Base-by-base conservation (phyloP, 2,888 invertebrate genomes). In the Drosophila diplacantha region DNA sequence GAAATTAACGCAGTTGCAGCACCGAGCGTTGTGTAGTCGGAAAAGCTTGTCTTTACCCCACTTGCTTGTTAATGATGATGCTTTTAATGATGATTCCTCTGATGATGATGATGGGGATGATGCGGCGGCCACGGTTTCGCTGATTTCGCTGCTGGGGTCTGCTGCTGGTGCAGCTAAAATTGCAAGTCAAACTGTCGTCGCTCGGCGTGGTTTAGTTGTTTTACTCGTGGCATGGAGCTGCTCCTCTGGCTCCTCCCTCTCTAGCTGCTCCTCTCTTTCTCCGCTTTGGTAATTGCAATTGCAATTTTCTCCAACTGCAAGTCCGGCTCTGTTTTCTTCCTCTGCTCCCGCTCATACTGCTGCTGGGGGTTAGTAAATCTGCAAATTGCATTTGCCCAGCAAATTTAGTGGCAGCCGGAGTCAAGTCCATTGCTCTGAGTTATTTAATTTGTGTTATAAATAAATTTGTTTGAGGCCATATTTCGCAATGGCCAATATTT, bases 371-470 rank as follows among this genome's bases (percentile, higher is more conserved):
- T 61, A 61, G 47, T 61, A 72, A 76, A 73, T 71, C 78, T 59
- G 74, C 72, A 81, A 79, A 81, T 80, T 80, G 80, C 82, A 72
- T 70, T 73, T 58, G 70, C 39, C 31, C 26, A 72, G 68, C 53
- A 66, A 71, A 65, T 73, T 72, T 73, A 71, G 70, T 77, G 66
- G 75, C 62, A 58, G 38, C 71, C 64, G 37, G 54, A 58, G 54
- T 68, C 59, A 50, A 35, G 63, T 69, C 68, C 75, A 60, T 57
- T 69, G 69, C 61, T 63, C 74, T 67, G 67, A 67, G 61, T 81
- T 80, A 77, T 81, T 82, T 81, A 81, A 81, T 81, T 81, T 80
- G 72, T 68, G 82, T 80, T 79, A 80, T 82, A 81, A 80, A 82
- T 82, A 80, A 81, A 80, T 81, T 82, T 82, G 74, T 80, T 75